Conservation (phyloP, 2,888 invertebrate genomes). For the Drosophila kanekoi region DNA sequence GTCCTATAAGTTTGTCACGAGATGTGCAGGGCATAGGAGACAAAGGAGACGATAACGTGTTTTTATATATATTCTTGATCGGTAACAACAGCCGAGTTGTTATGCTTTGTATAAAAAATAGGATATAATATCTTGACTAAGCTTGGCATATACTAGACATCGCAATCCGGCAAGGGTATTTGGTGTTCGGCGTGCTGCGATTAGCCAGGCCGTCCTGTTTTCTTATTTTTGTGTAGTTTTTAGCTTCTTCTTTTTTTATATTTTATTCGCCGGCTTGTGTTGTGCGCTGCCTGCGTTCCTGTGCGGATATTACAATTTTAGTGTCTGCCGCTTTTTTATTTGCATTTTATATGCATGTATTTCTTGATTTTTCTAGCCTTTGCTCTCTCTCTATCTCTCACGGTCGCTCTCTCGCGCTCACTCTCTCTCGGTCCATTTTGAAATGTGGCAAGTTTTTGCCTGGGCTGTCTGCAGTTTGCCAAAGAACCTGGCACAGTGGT, state of each 20-base stretch:
- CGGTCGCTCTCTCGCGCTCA: neutral
- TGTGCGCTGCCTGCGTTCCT: slow-evolving; percentile 54
- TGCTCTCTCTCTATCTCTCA: neutral
- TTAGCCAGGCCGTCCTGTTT: neutral
- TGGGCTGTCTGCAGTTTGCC: slow-evolving; percentile 1
- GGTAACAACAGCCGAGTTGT: too few relatives aligned
- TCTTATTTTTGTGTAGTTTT: slow-evolving; percentile 31
- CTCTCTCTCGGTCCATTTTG: slow-evolving; percentile 51
- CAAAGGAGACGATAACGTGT: too few relatives aligned
- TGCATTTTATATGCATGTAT: slow-evolving; percentile 78
- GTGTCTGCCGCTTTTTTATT: slow-evolving; percentile 76
- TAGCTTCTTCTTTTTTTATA: slow-evolving; percentile 15
- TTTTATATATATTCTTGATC: too few relatives aligned
- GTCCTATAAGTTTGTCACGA: too few relatives aligned
- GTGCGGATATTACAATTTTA: slow-evolving; percentile 79
- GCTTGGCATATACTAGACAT: too few relatives aligned
- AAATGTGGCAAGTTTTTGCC: slow-evolving; percentile 38
- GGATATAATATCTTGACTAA: too few relatives aligned
- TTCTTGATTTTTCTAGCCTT: slow-evolving; percentile 46
- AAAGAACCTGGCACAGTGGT: slow-evolving; percentile 51
- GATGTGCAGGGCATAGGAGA: too few relatives aligned
- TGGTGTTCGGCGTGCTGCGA: too few relatives aligned
- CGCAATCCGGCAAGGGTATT: too few relatives aligned
- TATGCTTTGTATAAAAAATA: too few relatives aligned
- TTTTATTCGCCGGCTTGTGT: slow-evolving; percentile 19